These are phyloP conservation scores for Epinephelus lanceolatus DNA, from an alignment of 2,113 vertebrate genomes.

Conservation along the genomic window DNA sequence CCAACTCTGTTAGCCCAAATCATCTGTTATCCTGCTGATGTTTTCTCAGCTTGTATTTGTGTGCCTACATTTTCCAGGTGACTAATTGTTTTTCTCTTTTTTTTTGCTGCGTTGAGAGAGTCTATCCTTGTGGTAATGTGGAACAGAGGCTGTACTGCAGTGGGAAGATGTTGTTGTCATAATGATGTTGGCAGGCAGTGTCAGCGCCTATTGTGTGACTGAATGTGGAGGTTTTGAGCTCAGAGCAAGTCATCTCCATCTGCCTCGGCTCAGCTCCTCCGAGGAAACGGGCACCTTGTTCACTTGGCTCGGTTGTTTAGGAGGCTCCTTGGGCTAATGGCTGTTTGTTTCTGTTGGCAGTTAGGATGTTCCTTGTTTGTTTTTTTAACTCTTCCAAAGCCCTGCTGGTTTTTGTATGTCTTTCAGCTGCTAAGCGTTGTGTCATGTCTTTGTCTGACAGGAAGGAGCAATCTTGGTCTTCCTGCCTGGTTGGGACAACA, in stretches of 20 bases:
- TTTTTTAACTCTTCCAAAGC: not conserved
- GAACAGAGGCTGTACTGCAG: slow-evolving; percentile 11
- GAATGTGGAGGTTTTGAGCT: slow-evolving; percentile 30
- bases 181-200: slow-evolving; percentile 32
- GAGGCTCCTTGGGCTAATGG: slow-evolving; percentile 12
- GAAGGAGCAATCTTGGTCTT: slow-evolving; percentile 98
- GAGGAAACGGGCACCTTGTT: slow-evolving; percentile 18
- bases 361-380: not conserved
- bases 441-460: slow-evolving; percentile 78
- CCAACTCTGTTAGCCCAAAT: slow-evolving; percentile 12
- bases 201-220: slow-evolving; percentile 20
- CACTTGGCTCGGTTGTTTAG: slow-evolving; percentile 3
- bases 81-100: slow-evolving; percentile 37
- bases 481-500: slow-evolving; percentile 98
- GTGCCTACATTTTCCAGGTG: slow-evolving; percentile 25
- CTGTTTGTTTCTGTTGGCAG: slow-evolving; percentile 20
- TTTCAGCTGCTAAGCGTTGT: slow-evolving; percentile 21
- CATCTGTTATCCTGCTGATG: slow-evolving; percentile 31
- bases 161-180: slow-evolving; percentile 12
- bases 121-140: slow-evolving; percentile 20
- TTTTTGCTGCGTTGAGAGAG: slow-evolving; percentile 15
- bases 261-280: slow-evolving; percentile 22
- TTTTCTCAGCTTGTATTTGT: slow-evolving; percentile 35
- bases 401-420: not conserved
- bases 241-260: slow-evolving; percentile 25